Base-by-base conservation (phyloP, 2,797 vertebrate genomes). In the Xiphorhynchus erythropygius region DNA sequence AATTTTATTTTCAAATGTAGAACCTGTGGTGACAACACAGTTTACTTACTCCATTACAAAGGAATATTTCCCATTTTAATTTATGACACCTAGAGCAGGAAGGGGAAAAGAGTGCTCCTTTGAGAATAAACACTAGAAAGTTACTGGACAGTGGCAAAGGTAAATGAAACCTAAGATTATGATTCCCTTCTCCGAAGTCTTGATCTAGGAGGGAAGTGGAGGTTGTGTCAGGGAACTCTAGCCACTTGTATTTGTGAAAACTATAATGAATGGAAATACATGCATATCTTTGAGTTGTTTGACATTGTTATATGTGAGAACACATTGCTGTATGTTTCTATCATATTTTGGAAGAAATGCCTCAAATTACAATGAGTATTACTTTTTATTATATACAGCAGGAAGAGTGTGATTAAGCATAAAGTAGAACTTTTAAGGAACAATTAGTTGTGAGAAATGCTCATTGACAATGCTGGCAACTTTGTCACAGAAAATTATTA, bases 301-400 rank as follows among this genome's bases (percentile, higher is more conserved):
- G 56, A 33, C 27, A 32, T 11, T 60, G 55, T 37, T 18, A 5
- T 44, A 35, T 9, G 2, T 53, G 52, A 47, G 39, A 87, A 82
- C 2, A 33, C 11, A 30, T n/a, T 44, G 0, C 15, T 44, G 2
- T 22, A 42, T 32, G 23, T 44, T 49, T 53, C 21, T 15, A 28
- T n/a, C 0, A 0, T 27, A 41, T 59, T 18, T 22, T 47, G 9
- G 15, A 8, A 90, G 13, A 87, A 65, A 7, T 21, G 7, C 10
- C 3, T 23, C n/a, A 79, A 5, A 32, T 44, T 67, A 32, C 13
- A 19, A 9, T 8, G 8, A 4, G 4, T 2, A 71, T 42, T 44
- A 11, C 1, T 62, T 87, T 47, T 52, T 53, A 50, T 33, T 25
- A 5, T 18, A 28, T 18, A 14, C 2, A 24, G 41, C 13, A 52